Base-by-base conservation (phyloP, 1,140 invertebrate genomes). In the Aphidius gifuensis region DNA sequence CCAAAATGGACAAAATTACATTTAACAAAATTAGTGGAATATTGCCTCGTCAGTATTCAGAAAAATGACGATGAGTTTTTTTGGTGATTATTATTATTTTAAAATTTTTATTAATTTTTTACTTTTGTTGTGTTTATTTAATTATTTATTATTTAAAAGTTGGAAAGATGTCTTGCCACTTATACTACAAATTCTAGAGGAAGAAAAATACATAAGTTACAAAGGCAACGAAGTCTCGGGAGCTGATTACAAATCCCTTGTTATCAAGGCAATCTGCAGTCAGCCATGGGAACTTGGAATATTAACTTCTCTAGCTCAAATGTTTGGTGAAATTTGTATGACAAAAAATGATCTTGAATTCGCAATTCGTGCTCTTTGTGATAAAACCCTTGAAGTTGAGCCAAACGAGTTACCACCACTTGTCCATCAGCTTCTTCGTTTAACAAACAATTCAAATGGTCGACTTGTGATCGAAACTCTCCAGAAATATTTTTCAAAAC, bases 161-260 rank as follows among this genome's bases (percentile, higher is more conserved):
- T 84, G 83, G 82, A 82, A 82, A 66, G 82, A 83, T 45, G 58
- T 83, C 7, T 53, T 84, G 5, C 82, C 83, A 46, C 69, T 74
- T 42, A 53, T 83, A 42, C 54, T 84, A 38, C 74, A 78, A 69
- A 64, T 77, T 9, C 49, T 84, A n/a, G 75, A 78, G 53, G 76
- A 77, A 51, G 76, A 81, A 64, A 80, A 82, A 58, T 70, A 69
- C 9, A 65, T 84, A 8, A 69, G 71, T 61, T 65, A 77, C 54
- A 72, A 70, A 65, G 80, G 78, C 39, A 63, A 64, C 11, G 71
- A 79, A 67, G 66, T 83, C 16, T 65, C 74, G 57, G 83, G 83
- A 5, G 49, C 54, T 16, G 76, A 82, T 61, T 84, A 79, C 57
- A 83, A 83, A 70, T 73, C 74, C 16, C 60, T 70, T n/a, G 75